Evolutionary conservation across 2,113 vertebrate genomes (phyloP).

Genomic region (Glareola pratincola): DNA sequence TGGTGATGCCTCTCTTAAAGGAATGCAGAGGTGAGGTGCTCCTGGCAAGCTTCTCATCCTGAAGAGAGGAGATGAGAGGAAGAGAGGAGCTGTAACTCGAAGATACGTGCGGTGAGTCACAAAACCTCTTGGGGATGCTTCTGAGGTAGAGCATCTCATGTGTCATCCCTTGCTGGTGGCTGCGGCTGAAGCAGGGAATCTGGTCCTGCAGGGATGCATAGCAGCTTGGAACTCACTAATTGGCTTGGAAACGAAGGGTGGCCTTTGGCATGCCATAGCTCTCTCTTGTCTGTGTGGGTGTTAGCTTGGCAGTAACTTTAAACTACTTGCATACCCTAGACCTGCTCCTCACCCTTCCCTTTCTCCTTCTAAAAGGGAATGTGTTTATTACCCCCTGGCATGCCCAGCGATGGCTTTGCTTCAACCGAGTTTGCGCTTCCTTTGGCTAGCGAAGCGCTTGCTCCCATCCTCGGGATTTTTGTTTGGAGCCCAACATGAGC

Average conservation of each 20-base stretch:
- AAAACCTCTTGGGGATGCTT: neutral
- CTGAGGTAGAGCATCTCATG: neutral
- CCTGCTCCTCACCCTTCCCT: slow-evolving; percentile 28
- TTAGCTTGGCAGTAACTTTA: neutral
- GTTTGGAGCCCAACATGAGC: neutral
- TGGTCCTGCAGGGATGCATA: neutral
- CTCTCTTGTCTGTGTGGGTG: neutral
- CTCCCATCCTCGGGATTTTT: neutral
- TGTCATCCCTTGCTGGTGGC: neutral
- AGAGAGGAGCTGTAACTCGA: neutral
- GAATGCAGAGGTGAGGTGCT: neutral
- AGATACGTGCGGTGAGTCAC: neutral
- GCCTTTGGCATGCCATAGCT: neutral
- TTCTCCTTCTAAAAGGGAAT: slow-evolving; percentile 15
- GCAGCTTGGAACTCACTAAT: neutral
- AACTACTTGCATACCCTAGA: neutral
- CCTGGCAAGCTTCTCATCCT: neutral
- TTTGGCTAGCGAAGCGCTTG: neutral
- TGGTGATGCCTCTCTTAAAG: neutral
- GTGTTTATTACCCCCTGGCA: neutral
- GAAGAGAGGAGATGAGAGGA: neutral
- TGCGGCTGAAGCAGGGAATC: neutral
- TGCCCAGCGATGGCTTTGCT: neutral
- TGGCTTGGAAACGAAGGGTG: neutral
- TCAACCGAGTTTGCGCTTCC: neutral